Percentiles rank a stretch among this genome's conserved stretches.
Conservation (phyloP, 2,888 invertebrate species). For the Nymphalis c-album region DNA sequence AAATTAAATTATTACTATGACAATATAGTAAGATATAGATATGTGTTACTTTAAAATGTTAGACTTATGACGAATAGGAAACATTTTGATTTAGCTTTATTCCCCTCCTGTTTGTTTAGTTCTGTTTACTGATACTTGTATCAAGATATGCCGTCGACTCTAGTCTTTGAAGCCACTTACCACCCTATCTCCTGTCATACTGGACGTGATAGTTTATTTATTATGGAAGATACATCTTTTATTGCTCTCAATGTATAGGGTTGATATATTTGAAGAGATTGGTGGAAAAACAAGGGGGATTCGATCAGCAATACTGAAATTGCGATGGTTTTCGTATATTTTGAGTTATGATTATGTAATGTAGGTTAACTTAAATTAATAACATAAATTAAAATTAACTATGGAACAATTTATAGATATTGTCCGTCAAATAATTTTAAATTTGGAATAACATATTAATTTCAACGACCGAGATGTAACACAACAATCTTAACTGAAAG, state of each 20-base stretch:
- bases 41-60: too few relatives aligned
- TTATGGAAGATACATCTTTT: slow-evolving; percentile 25
- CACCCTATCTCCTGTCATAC: slow-evolving; percentile 26
- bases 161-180: slow-evolving; percentile 21
- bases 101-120: slow-evolving; percentile 14
- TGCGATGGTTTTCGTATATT: background rate
- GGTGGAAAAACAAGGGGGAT: slow-evolving; percentile 3
- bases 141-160: slow-evolving; percentile 27
- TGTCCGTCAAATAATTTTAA: too few relatives aligned
- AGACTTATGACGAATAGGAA: slow-evolving; percentile 1
- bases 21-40: too few relatives aligned
- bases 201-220: slow-evolving; percentile 27
- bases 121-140: slow-evolving; percentile 24
- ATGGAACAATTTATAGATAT: too few relatives aligned
- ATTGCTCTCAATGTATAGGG: slow-evolving; percentile 16
- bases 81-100: slow-evolving; percentile 18
- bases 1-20: too few relatives aligned
- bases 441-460: too few relatives aligned
- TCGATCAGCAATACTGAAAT: slow-evolving; percentile 8
- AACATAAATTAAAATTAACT: too few relatives aligned
- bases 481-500: too few relatives aligned
- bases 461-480: too few relatives aligned
- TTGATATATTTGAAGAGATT: slow-evolving; percentile 11
- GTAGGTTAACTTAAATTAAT: too few relatives aligned
- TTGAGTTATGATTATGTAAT: background rate